Conservation (phyloP, 2,113 vertebrate genomes). For the Thomomys bottae region DNA sequence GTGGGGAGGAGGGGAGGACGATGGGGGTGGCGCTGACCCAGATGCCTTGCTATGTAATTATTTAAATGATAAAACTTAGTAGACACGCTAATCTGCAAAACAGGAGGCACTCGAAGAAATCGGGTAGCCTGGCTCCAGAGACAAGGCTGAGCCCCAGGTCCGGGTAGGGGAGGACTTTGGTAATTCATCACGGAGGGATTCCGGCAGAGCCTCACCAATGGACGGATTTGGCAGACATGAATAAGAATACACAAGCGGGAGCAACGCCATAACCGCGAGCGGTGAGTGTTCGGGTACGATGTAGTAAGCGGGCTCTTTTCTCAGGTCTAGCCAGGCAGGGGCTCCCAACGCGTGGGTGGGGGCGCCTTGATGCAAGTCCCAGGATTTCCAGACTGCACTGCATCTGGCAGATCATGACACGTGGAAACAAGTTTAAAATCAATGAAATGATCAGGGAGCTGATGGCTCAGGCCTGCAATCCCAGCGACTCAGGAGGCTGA, state of each 20-base stretch:
- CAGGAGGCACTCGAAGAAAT: constrained; percentile 21
- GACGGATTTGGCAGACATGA: no score
- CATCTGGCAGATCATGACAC: neutral
- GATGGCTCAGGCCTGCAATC: no score
- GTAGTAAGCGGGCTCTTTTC: no score
- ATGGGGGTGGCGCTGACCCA: no score
- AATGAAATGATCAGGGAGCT: no score
- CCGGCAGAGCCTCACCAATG: neutral
- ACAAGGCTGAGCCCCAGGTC: neutral
- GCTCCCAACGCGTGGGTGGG: no score
- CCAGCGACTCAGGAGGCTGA: no score
- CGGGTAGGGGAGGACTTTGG: neutral
- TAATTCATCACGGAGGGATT: neutral
- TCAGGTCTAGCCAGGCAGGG: no score
- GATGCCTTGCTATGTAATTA: neutral
- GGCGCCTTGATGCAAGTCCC: neutral
- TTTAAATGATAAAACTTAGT: constrained; percentile 11
- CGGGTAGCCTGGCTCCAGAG: neutral
- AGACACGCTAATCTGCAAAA: neutral
- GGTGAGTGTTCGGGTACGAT: no score
- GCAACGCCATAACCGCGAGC: neutral
- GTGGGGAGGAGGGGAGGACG: no score
- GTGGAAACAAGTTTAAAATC: neutral
- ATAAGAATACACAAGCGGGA: neutral
- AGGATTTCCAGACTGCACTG: neutral